Conservation (phyloP, 2,888 invertebrate species). For the Charanyca ferruginea region DNA sequence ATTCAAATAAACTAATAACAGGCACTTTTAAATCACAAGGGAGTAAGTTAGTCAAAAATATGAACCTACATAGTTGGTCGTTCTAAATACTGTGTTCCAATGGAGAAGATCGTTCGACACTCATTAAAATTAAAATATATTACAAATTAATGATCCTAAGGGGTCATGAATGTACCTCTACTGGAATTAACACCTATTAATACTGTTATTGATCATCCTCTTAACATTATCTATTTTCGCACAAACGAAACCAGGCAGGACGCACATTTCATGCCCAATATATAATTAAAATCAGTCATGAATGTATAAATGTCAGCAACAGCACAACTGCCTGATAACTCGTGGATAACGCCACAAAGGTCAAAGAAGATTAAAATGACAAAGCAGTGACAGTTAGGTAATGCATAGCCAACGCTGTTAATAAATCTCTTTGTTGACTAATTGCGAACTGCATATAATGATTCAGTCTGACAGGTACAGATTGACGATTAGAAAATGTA, state of each 20-base stretch:
- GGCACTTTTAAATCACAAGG: no score
- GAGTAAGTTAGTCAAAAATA: no score
- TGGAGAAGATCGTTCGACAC: no score
- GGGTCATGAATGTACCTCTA: neutral
- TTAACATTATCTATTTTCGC: neutral
- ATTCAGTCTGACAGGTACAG: slow-evolving; percentile 30
- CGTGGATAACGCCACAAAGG: neutral
- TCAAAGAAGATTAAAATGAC: slow-evolving; percentile 30
- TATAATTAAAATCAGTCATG: slow-evolving; percentile 4
- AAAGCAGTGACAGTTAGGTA: slow-evolving; percentile 28
- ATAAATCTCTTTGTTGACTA: slow-evolving; percentile 47
- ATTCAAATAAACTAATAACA: no score
- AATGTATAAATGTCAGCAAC: neutral
- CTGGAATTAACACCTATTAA: neutral
- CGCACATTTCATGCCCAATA: neutral
- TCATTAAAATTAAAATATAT: no score
- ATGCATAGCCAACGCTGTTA: slow-evolving; percentile 20
- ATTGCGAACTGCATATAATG: slow-evolving; percentile 53
- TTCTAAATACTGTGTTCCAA: no score
- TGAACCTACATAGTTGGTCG: no score
- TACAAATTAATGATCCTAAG: neutral
- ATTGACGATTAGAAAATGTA: slow-evolving; percentile 49
- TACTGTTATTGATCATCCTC: neutral
- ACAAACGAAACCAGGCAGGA: neutral
- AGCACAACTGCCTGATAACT: neutral